phyloP scores from a whole-genome alignment of 2,113 vertebrate genomes.

The Callipepla squamata region DNA sequence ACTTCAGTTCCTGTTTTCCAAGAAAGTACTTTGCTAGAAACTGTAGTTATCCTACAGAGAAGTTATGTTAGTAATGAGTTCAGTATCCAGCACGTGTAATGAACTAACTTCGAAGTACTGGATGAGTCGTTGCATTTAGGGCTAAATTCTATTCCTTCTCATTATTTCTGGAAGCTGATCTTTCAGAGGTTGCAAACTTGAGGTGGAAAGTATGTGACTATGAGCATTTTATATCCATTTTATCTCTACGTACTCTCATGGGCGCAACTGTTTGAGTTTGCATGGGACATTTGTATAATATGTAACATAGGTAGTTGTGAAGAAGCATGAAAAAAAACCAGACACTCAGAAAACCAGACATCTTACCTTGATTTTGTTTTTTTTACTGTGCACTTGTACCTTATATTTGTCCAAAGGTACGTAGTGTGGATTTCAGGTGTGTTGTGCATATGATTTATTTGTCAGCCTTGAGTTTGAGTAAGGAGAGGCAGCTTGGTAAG shows the following conservation, averaged over 20 bases:
- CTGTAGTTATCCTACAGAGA: accelerated
- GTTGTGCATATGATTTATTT: not conserved
- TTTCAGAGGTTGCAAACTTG: not conserved
- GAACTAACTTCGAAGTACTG: not conserved
- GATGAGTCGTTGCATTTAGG: not conserved
- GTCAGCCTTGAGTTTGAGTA: not conserved
- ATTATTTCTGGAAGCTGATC: accelerated
- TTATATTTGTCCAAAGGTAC: not conserved
- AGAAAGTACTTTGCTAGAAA: not conserved
- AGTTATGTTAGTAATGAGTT: not conserved
- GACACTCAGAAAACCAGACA: no score
- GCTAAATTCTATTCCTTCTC: accelerated
- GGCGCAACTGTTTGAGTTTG: accelerated
- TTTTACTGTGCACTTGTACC: accelerated
- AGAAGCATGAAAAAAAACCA: not conserved
- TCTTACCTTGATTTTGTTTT: not conserved
- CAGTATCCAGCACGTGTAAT: accelerated
- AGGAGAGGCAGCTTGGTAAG: not conserved
- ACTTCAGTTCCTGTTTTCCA: accelerated
- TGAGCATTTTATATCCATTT: not conserved
- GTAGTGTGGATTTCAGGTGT: accelerated
- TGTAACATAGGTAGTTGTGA: not conserved
- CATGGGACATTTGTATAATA: accelerated
- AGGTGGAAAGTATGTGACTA: accelerated
- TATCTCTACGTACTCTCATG: accelerated